Base-by-base conservation (phyloP, 1,140 invertebrate species). In the Telenomus remus region DNA sequence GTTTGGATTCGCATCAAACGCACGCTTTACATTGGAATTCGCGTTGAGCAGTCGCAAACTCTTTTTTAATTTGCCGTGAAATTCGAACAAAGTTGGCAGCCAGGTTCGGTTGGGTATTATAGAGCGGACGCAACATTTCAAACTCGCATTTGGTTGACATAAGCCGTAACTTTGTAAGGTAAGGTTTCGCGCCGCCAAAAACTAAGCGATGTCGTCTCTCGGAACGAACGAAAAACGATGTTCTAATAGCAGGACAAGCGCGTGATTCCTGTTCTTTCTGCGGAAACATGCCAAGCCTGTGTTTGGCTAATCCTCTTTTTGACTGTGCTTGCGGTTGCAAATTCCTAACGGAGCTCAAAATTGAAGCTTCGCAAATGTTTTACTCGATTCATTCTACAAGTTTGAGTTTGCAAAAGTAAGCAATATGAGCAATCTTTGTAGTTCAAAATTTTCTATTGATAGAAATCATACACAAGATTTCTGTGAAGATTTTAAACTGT, bases 41-140 rank as follows among this genome's bases (percentile, higher is more conserved):
- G 37, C 51, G 44, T 27, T 33, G 59, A 7, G 0, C 46, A 76
- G 59, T 71, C 71, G 73, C 66, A 79, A 86, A 85, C 81, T 83
- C 80, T 80, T 82, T 85, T 85, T 82, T 83, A 85, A 86, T 84
- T 85, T 80, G 75, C 69, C 70, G 65, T 55, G 78, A 83, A 84
- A 85, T 83, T 82, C 77, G 76, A 82, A 82, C 80, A 83, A 82
- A 84, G 83, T 84, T 84, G 74, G 65, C 59, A 53, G 42, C 27
- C 33, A 39, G 35, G 78, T 80, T 73, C 76, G 53, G 70, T 61
- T 66, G 50, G 77, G 78, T 80, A 81, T 79, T 79, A 79, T 64
- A 49, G 37, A 57, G 54, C 71, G 54, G 39, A 51, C 60, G 70
- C 61, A 79, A 80, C 80, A 81, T 82, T 82, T 84, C 81, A 83